Evolutionary conservation across 37 sponge, comb jelly and placozoan species (phyloP), one percentile per base, ranked within the genome.

Genomic region (Eunapius fragilis): DNA sequence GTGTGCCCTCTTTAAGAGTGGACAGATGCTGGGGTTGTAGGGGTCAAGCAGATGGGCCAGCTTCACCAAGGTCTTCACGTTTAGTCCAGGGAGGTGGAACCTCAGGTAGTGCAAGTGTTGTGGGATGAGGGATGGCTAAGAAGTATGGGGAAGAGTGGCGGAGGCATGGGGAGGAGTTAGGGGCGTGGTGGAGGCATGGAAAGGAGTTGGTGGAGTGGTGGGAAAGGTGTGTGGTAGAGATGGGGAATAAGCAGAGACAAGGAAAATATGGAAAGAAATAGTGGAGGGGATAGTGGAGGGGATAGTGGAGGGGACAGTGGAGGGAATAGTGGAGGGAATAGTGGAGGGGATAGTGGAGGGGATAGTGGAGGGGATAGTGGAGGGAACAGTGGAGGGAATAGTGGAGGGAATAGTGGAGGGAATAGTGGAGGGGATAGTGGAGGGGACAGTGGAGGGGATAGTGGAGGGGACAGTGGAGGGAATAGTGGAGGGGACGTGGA

Each of bases 1-100:
- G 38, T 80, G 79, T 25, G 91, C 94, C 27, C 77, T 88, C 12
- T 76, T 85, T 2, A 94, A 88, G 10, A 90, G 88, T 25, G 94
- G 94, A 31, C 75, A 72, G 17, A 90, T 87, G 45, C 86, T 85
- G 37, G 78, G 36, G 48, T 87, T 88, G 35, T 91, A 85, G 79
- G 94, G 94, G 71, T 94, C 94, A 70, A 94, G 80, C 11, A 94
- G 79, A 26, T 76, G 28, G 2, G 88, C 88, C 74, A 90, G 72
- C 25, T 84, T 72, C 5, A 90, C 72, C 23, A 94, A 79, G 38
- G 84, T 70, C 33, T 67, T 25, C 17, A 85, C 48, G 77, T 90
- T 75, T 14, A 85, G 69, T 11, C 85, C 47, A 69, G 91, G 91
- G n/a, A 94, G 72, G 22, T 87, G 67, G 26, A 77, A 70, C 28